Base-by-base conservation (phyloP, 1,140 invertebrate species). In the Drosophila repleta region DNA sequence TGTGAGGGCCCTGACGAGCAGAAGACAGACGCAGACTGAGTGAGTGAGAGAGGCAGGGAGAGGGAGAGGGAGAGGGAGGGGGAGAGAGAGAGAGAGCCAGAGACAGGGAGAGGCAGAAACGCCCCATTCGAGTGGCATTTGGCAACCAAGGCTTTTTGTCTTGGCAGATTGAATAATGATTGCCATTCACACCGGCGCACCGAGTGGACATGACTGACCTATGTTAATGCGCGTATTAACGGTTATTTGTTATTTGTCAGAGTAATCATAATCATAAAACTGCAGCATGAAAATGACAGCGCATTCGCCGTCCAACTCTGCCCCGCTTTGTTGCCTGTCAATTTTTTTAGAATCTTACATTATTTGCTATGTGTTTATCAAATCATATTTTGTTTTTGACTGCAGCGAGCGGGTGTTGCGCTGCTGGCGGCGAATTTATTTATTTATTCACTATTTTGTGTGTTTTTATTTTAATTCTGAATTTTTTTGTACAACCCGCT, bases 171-270 rank as follows among this genome's bases (percentile, higher is more conserved):
- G 73, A 75, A 65, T 72, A 75, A 75, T 75, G 60, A 72, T 72
- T 61, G 62, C 72, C 53, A 69, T 55, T 74, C 51, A 63, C 45
- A 43, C 32, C 48, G 48, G 37, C 51, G 57, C 45, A 43, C 32
- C 48, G 48, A 45, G n/a, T 51, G 68, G 55, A 72, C 73, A 75
- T 72, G 61, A 51, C 61, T 75, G 73, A 75, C 73, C 73, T 72
- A 75, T 72, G 73, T 51, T 75, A 75, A 75, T 75, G 67, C 55
- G 39, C 49, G 62, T 66, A 71, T 75, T 75, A 66, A 72, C 68
- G 62, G 73, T 75, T 75, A 75, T 75, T 75, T 75, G 73, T 75
- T 72, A 75, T 72, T 75, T 75, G 73, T 75, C 73, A 66, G 39
- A 57, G 66, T 48, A 66, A 65, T 72, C 73, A 72, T 61, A 65